Percentiles rank a stretch among this genome's conserved stretches.
Conservation (phyloP, 2,797 vertebrate species). For the Rachycentron canadum region DNA sequence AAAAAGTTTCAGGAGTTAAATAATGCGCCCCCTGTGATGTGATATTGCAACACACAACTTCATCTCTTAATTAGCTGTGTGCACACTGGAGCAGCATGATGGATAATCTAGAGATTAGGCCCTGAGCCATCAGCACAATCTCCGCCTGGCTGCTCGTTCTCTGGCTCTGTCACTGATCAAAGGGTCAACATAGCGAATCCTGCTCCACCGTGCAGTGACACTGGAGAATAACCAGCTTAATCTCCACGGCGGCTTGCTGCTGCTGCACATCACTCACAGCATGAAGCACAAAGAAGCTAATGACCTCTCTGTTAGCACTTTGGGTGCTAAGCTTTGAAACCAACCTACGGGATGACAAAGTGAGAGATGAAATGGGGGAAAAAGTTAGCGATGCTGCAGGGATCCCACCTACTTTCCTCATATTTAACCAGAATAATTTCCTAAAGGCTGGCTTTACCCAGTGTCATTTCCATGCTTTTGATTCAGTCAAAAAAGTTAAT, state of each 20-base stretch:
- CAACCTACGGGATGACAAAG: conserved; percentile 17
- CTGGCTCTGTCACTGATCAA: conserved; percentile 59
- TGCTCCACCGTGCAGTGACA: conserved; percentile 45
- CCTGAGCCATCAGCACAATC: conserved; percentile 63
- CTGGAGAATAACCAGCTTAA: conserved; percentile 55
- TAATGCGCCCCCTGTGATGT: conserved; percentile 34
- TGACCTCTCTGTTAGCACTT: conserved; percentile 49
- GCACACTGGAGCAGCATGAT: conserved; percentile 63
- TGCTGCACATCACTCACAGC: conserved; percentile 59
- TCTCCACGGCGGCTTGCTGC: conserved; percentile 52
- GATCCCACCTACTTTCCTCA: background rate
- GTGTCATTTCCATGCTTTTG: background rate
- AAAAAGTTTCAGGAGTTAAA: conserved; percentile 54
- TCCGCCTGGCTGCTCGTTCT: conserved; percentile 62
- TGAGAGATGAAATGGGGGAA: conserved; percentile 6
- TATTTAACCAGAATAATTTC: background rate
- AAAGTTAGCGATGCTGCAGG: background rate
- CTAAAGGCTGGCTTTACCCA: background rate
- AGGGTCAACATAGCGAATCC: conserved; percentile 68
- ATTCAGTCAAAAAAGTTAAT: too few species aligned
- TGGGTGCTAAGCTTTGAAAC: conserved; percentile 36
- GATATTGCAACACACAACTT: conserved; percentile 52
- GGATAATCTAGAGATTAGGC: conserved; percentile 80
- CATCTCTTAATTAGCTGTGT: conserved; percentile 72
- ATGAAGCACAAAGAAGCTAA: conserved; percentile 46